A percentile compares a stretch with the other conserved stretches of the same genome.
Evolutionary conservation across 2,113 vertebrate genomes (phyloP).

Genomic region (Petroica traversi): DNA sequence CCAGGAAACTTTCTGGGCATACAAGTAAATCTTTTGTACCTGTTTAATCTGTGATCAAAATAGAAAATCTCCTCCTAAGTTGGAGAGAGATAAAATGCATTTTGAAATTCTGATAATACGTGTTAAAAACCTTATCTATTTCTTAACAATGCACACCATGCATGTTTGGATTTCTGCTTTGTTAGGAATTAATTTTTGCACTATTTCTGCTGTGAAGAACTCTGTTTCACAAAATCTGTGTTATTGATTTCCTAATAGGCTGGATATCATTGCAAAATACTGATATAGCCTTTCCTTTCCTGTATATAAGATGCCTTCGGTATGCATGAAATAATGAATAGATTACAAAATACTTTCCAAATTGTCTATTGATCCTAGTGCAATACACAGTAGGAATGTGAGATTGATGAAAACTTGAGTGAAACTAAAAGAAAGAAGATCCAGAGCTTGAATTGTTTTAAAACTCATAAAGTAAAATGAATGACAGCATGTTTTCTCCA

Average conservation of each 20-base stretch:
- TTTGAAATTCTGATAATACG: background rate
- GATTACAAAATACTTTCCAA: conserved; percentile 62
- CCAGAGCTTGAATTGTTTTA: background rate
- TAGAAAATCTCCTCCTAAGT: conserved; percentile 2
- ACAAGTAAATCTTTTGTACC: conserved; percentile 44
- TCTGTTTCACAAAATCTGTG: conserved; percentile 9
- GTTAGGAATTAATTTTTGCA: conserved; percentile 35
- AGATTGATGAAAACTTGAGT: background rate
- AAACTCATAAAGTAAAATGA: conserved; percentile 7
- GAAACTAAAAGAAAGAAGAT: background rate
- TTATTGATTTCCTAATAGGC: conserved; percentile 48
- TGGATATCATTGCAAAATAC: conserved; percentile 50
- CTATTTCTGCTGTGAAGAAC: background rate
- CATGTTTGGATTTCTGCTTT: conserved; percentile 36
- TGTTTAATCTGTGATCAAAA: background rate
- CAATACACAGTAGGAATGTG: background rate
- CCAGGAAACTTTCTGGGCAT: background rate
- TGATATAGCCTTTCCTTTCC: conserved; percentile 10
- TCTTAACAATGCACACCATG: background rate
- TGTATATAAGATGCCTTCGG: conserved; percentile 7
- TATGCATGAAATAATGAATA: conserved; percentile 56
- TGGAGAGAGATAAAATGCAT: conserved; percentile 1
- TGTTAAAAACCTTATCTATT: conserved; percentile 17
- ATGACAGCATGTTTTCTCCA: background rate
- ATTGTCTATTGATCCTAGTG: conserved; percentile 60